Percentiles rank a stretch among this genome's conserved stretches.
Conservation (phyloP, 2,797 vertebrate species). For the Phylloscopus collybita region DNA sequence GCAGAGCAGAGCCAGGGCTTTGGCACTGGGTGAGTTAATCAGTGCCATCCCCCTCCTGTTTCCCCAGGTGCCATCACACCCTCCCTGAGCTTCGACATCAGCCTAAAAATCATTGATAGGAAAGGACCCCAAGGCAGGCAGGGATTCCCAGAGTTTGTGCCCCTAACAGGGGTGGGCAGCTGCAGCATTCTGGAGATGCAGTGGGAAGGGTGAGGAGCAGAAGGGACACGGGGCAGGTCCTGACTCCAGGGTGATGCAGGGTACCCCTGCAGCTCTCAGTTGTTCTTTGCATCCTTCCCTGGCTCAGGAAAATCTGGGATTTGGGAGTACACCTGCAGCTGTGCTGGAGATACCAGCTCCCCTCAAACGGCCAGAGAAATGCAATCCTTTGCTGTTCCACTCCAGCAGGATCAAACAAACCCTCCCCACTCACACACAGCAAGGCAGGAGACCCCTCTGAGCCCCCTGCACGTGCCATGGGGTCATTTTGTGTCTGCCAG, state of each 20-base stretch:
- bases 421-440: neutral
- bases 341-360: neutral
- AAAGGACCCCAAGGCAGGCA: neutral
- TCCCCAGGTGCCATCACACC: neutral
- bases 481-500: neutral
- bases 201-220: neutral
- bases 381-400: neutral
- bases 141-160: neutral
- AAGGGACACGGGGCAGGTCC: neutral
- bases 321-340: neutral
- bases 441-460: neutral
- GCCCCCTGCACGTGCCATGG: neutral
- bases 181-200: neutral
- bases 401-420: neutral
- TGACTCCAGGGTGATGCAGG: neutral
- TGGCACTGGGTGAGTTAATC: accelerated
- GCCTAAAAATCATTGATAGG: neutral
- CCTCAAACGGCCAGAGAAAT: neutral
- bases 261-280: neutral
- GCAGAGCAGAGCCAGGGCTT: neutral
- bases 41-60: neutral
- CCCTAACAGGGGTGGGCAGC: neutral
- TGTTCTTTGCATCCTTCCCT: neutral
- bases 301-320: too few species aligned
- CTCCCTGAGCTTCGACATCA: neutral